Conservation (phyloP, 2,888 invertebrate genomes). For the Ectemnius continuus region DNA sequence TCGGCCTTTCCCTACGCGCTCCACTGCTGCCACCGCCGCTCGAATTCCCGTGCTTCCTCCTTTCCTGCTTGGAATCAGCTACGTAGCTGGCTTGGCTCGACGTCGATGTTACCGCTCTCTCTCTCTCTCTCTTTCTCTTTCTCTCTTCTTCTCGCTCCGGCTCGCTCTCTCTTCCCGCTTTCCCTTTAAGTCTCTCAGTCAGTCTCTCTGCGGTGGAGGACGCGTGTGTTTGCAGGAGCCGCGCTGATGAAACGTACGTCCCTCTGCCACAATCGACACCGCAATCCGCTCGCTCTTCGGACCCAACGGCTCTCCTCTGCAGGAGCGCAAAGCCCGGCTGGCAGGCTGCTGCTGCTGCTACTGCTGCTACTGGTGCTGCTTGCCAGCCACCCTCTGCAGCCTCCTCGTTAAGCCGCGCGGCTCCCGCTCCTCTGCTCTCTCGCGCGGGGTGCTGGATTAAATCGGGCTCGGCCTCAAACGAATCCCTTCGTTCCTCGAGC, state of each 20-base stretch:
- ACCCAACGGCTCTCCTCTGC: conserved; percentile 1
- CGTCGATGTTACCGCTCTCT: not conserved
- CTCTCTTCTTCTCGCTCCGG: not conserved
- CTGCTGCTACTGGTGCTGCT: no score
- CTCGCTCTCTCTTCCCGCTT: not conserved
- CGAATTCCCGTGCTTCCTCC: no score
- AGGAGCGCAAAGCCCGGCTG: no score
- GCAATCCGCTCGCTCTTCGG: conserved; percentile 28
- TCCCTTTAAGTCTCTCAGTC: not conserved
- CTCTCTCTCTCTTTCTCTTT: not conserved
- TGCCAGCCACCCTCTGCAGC: not conserved
- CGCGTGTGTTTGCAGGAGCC: conserved; percentile 17
- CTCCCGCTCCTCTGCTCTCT: not conserved
- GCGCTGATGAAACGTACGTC: conserved; percentile 34
- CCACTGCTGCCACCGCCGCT: not conserved
- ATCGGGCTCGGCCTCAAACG: conserved; percentile 30
- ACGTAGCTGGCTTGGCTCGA: no score
- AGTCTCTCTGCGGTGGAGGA: not conserved
- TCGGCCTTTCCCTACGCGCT: conserved; percentile 2
- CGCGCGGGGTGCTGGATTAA: conserved; percentile 14
- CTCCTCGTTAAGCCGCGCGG: conserved; percentile 33
- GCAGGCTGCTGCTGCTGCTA: no score
- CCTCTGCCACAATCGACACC: conserved; percentile 14
- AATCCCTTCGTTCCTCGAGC: conserved; percentile 7
- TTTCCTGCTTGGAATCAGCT: no score